phyloP scores from a whole-genome alignment of 2,113 vertebrate species.

The Monopterus albus region DNA sequence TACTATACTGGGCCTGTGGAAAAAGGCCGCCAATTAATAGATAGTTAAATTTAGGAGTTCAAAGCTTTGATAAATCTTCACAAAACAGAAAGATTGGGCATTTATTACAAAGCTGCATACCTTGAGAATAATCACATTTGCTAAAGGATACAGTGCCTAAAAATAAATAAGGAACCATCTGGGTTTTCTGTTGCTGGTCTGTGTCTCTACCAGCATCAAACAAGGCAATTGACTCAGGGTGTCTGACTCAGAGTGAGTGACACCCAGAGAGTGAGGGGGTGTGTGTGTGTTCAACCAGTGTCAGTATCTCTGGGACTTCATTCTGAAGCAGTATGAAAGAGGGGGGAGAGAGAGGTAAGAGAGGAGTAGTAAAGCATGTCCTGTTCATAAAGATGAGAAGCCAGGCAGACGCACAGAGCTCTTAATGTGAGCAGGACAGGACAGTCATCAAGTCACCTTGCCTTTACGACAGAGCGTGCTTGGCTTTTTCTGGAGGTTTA shows the following conservation, averaged over 20 bases:
- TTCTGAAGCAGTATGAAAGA: slow-evolving; percentile 17
- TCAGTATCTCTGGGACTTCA: slow-evolving; percentile 37
- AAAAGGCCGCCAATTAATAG: no score
- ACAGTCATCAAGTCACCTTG: no score
- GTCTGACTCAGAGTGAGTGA: slow-evolving; percentile 59
- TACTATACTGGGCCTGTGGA: no score
- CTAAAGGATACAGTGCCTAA: neutral
- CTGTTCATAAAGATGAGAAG: slow-evolving; percentile 11
- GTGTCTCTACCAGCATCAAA: slow-evolving; percentile 1
- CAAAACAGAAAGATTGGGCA: no score
- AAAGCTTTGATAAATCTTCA: no score
- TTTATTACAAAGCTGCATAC: neutral
- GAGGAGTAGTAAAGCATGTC: slow-evolving; percentile 22
- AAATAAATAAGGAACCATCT: neutral
- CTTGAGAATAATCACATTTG: neutral
- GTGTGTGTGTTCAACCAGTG: slow-evolving; percentile 46
- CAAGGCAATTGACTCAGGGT: slow-evolving; percentile 47
- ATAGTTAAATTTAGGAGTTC: no score
- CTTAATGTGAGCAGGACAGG: slow-evolving; percentile 11
- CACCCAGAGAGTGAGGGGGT: slow-evolving; percentile 28
- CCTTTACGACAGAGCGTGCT: slow-evolving; percentile 46
- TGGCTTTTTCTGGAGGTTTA: slow-evolving; percentile 51
- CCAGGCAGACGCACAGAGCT: slow-evolving; percentile 8
- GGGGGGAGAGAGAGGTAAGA: neutral
- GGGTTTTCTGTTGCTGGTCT: neutral